Conservation (phyloP, 2,113 vertebrate species). For the Labrus mixtus region DNA sequence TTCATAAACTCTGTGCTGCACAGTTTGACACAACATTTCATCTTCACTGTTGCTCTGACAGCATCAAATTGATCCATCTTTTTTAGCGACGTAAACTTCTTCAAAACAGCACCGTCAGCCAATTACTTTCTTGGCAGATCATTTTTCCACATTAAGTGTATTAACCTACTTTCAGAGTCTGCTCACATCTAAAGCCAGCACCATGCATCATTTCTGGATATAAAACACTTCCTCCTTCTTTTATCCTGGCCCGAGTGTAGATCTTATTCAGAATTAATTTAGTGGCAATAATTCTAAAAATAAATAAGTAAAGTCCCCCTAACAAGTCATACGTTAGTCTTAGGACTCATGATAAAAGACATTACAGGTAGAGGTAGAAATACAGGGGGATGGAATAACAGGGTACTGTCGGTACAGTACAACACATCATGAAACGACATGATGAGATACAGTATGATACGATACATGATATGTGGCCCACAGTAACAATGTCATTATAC, state of each 20-base stretch:
- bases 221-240: too few relatives aligned
- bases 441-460: too few relatives aligned
- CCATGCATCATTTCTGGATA: slow-evolving; percentile 18
- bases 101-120: slow-evolving; percentile 45
- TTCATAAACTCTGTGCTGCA: slow-evolving; percentile 2
- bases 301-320: too few relatives aligned
- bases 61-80: slow-evolving; percentile 41
- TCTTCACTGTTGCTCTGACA: slow-evolving; percentile 10
- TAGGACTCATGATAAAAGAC: background rate
- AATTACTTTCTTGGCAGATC: slow-evolving; percentile 50
- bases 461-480: too few relatives aligned
- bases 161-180: slow-evolving; percentile 36
- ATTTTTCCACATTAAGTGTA: slow-evolving; percentile 51
- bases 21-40: background rate
- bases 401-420: too few relatives aligned
- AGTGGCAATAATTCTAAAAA: too few relatives aligned
- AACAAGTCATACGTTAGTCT: too few relatives aligned
- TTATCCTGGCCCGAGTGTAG: too few relatives aligned
- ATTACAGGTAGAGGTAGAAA: too few relatives aligned
- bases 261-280: background rate
- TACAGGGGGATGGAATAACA: too few relatives aligned
- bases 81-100: slow-evolving; percentile 38
- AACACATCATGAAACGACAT: too few relatives aligned
- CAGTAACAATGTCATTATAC: too few relatives aligned
- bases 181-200: slow-evolving; percentile 19